A percentile compares a stretch with the other conserved stretches of the same genome.
Conservation (phyloP, 2,113 vertebrate genomes). For the Calcarius ornatus region DNA sequence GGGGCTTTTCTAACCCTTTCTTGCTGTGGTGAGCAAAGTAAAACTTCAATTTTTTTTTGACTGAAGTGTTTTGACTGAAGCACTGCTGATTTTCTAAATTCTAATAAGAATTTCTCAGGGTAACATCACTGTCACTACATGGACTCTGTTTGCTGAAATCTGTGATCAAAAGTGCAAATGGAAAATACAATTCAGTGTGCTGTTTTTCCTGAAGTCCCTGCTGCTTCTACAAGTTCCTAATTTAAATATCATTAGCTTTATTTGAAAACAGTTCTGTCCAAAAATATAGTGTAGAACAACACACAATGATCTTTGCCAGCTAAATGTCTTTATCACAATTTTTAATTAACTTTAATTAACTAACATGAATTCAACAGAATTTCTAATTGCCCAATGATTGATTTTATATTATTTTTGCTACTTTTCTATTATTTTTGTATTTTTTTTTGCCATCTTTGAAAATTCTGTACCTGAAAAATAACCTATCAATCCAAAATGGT, state of each 20-base stretch:
- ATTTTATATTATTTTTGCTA: neutral
- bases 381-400: neutral
- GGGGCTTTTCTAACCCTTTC: conserved; percentile 42
- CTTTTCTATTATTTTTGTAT: neutral
- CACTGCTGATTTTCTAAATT: conserved; percentile 57
- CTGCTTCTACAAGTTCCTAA: conserved; percentile 58
- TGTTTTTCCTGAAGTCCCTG: conserved; percentile 3
- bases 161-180: conserved; percentile 38
- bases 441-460: neutral
- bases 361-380: neutral
- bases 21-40: conserved; percentile 8
- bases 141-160: conserved; percentile 34
- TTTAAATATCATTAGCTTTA: conserved; percentile 60
- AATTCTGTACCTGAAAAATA: neutral
- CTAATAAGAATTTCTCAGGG: conserved; percentile 23
- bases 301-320: neutral
- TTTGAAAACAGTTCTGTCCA: conserved; percentile 53
- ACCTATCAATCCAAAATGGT: neutral
- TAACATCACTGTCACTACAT: conserved; percentile 31
- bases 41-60: neutral
- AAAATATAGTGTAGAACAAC: neutral
- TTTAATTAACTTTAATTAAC: neutral
- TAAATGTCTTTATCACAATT: neutral
- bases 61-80: conserved; percentile 32
- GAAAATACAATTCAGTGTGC: conserved; percentile 29